A percentile compares a stretch with the other conserved stretches of the same genome.
phyloP scores from a whole-genome alignment of 2,888 invertebrate genomes.

The Panopea generosa region DNA sequence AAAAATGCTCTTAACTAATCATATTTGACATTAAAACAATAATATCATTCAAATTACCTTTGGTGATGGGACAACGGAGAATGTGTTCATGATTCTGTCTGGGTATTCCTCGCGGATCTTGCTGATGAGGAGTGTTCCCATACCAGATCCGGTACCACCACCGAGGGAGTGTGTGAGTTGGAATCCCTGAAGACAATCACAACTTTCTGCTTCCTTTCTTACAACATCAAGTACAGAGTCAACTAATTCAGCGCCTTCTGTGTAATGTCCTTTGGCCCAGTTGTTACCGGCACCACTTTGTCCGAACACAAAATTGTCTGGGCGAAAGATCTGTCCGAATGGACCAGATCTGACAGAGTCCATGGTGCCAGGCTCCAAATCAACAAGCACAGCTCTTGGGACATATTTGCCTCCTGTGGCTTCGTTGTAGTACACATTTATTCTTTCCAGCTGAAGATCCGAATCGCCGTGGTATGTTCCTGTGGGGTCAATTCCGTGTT shows the following conservation, averaged over 20 bases:
- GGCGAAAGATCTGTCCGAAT: constrained; percentile 90
- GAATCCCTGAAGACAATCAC: constrained; percentile 83
- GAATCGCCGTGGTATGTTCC: constrained; percentile 89
- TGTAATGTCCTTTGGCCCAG: constrained; percentile 97
- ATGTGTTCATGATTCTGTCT: constrained; percentile 93
- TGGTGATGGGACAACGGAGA: constrained; percentile 95
- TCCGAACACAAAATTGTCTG: constrained; percentile 96
- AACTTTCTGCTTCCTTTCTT: constrained; percentile 81
- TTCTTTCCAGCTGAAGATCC: constrained; percentile 94
- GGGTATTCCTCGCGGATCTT: constrained; percentile 93
- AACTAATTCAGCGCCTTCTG: constrained; percentile 90
- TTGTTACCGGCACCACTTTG: constrained; percentile 89
- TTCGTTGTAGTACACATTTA: constrained; percentile 97
- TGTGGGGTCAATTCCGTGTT: constrained; percentile 83
- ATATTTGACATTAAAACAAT: neutral
- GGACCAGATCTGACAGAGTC: constrained; percentile 97
- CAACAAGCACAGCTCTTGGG: constrained; percentile 96
- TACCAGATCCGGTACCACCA: constrained; percentile 95
- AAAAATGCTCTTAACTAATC: too few species aligned
- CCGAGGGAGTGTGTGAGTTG: constrained; percentile 89
- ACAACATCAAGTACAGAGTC: constrained; percentile 83
- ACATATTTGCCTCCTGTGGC: constrained; percentile 94
- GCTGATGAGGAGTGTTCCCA: constrained; percentile 96
- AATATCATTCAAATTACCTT: constrained; percentile 86
- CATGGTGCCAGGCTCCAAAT: constrained; percentile 98